Conservation (phyloP, 2,113 vertebrate species). For the Chitala chitala region DNA sequence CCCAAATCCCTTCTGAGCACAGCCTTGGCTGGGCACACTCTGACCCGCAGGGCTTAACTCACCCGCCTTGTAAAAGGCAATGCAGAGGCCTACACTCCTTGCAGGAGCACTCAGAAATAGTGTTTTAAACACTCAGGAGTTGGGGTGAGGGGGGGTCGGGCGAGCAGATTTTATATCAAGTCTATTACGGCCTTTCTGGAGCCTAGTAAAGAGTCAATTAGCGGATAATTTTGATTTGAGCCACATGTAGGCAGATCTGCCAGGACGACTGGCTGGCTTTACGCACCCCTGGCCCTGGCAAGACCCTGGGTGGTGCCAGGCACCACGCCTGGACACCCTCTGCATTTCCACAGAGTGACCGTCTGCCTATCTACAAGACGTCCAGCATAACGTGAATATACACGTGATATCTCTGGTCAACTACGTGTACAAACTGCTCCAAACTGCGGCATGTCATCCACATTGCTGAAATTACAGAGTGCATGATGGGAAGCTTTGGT, state of each 20-base stretch:
- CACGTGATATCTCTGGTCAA: neutral
- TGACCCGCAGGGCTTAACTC: slow-evolving; percentile 78
- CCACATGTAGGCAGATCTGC: slow-evolving; percentile 77
- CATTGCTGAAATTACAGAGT: too few relatives aligned
- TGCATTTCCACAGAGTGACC: too few relatives aligned
- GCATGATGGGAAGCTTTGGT: neutral
- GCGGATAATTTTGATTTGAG: slow-evolving; percentile 92
- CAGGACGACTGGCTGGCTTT: slow-evolving; percentile 34
- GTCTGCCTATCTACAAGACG: neutral
- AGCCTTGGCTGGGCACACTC: slow-evolving; percentile 62
- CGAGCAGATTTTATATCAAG: slow-evolving; percentile 91
- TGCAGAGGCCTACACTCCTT: slow-evolving; percentile 63
- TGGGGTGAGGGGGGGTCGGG: slow-evolving; percentile 64
- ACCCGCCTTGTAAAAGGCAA: slow-evolving; percentile 89
- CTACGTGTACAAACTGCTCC: neutral
- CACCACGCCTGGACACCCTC: neutral
- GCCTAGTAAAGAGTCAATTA: slow-evolving; percentile 99
- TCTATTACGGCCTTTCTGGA: slow-evolving; percentile 88
- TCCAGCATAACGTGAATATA: neutral
- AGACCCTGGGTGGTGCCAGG: neutral
- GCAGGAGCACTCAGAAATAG: slow-evolving; percentile 74
- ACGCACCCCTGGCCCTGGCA: neutral
- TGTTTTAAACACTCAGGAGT: slow-evolving; percentile 87
- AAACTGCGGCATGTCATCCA: neutral
- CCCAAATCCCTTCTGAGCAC: slow-evolving; percentile 70